phyloP scores from a whole-genome alignment of 2,797 vertebrate genomes.

The Adrianichthys oophorus region DNA sequence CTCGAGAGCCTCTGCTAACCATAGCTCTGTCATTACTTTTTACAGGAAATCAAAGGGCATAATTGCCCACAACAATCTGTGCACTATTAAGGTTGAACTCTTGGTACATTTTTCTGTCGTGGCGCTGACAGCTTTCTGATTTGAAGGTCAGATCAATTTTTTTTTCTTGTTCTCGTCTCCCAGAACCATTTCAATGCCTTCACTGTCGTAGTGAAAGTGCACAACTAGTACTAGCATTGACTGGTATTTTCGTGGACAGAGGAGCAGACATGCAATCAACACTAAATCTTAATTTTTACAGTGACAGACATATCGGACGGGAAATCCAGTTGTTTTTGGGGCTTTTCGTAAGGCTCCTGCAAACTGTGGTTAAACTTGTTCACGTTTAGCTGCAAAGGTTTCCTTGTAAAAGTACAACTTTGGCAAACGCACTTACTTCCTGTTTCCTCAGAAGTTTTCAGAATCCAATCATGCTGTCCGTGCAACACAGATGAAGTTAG shows the following conservation, averaged over 20 bases:
- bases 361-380: constrained; percentile 30
- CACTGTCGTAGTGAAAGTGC: constrained; percentile 34
- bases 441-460: background rate
- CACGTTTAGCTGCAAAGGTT: constrained; percentile 14
- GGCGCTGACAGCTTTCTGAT: constrained; percentile 52
- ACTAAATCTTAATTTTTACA: constrained; percentile 51
- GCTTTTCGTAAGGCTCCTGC: constrained; percentile 47
- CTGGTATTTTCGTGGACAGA: constrained; percentile 23
- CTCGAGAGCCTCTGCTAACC: constrained; percentile 17
- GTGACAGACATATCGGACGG: constrained; percentile 58
- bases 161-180: constrained; percentile 15
- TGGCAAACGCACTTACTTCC: constrained; percentile 3
- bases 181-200: constrained; percentile 61
- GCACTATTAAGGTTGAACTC: constrained; percentile 56
- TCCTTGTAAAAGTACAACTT: constrained; percentile 15
- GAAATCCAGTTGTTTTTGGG: constrained; percentile 29
- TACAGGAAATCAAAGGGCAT: constrained; percentile 4
- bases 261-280: constrained; percentile 53
- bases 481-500: background rate
- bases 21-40: no score
- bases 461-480: background rate
- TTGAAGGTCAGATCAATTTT: constrained; percentile 32
- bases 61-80: constrained; percentile 47
- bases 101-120: constrained; percentile 46
- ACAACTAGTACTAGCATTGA: constrained; percentile 37